A percentile compares a stretch with the other conserved stretches of the same genome.
phyloP scores from a whole-genome alignment of 2,888 invertebrate species.

The Chaetogeoica ovagalla region DNA sequence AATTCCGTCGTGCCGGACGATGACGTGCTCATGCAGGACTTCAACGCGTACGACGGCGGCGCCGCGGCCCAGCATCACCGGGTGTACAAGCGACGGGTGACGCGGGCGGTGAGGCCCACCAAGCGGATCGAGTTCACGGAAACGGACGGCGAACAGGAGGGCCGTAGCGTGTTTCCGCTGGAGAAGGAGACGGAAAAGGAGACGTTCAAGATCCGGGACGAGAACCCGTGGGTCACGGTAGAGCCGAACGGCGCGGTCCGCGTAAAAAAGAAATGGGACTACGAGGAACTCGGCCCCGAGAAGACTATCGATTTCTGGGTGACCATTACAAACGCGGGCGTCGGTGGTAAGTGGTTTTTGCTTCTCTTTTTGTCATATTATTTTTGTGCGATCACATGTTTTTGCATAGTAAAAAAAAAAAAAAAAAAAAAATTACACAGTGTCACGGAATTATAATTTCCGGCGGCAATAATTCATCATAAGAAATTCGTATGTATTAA shows the following conservation, averaged over 20 bases:
- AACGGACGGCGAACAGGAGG: conserved; percentile 85
- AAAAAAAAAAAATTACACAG: too few relatives aligned
- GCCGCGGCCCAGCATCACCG: conserved; percentile 58
- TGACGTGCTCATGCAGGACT: conserved; percentile 46
- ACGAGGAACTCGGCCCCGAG: conserved; percentile 89
- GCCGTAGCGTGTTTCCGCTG: conserved; percentile 83
- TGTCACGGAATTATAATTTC: too few relatives aligned
- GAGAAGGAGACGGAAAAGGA: conserved; percentile 91
- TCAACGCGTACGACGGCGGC: conserved; percentile 25
- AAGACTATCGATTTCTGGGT: conserved; percentile 97
- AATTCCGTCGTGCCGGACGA: conserved; percentile 25
- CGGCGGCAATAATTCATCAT: too few relatives aligned
- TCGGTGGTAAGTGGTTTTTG: conserved; percentile 68
- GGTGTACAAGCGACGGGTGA: conserved; percentile 78
- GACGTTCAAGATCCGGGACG: conserved; percentile 89
- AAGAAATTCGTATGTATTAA: too few relatives aligned
- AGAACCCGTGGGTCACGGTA: conserved; percentile 92
- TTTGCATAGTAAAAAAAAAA: too few relatives aligned
- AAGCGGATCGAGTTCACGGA: conserved; percentile 90
- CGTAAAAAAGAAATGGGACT: conserved; percentile 96
- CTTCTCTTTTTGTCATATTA: too few relatives aligned
- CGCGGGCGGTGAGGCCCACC: conserved; percentile 90
- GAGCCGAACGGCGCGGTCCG: conserved; percentile 88
- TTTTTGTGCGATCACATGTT: neutral
- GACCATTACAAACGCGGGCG: conserved; percentile 86